These are phyloP conservation scores for Cephalopterus ornatus DNA, from an alignment of 2,113 vertebrate species.

Conservation along the genomic window DNA sequence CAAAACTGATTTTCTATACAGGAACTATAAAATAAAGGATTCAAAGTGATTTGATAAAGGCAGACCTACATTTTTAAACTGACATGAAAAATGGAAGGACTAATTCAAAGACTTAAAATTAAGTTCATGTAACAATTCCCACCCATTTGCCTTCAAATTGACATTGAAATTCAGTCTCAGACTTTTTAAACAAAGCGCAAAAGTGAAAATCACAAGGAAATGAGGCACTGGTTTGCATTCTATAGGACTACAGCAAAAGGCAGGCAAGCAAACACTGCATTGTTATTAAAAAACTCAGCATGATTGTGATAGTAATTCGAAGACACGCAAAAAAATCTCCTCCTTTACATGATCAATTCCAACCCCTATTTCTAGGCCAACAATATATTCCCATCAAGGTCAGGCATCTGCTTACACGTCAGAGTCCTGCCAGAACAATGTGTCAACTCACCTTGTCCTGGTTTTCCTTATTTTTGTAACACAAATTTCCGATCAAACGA, in stretches of 20 bases:
- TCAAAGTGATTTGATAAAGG: neutral
- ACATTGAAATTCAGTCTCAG: neutral
- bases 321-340: neutral
- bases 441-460: slow-evolving; percentile 80
- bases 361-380: neutral
- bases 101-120: neutral
- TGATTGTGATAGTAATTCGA: neutral
- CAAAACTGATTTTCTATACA: neutral
- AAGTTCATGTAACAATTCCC: neutral
- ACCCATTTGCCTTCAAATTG: neutral
- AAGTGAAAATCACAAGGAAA: neutral
- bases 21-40: neutral
- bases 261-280: neutral
- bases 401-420: neutral
- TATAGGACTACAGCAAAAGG: neutral
- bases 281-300: too few species aligned
- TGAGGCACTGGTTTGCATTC: neutral
- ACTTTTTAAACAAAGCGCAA: neutral
- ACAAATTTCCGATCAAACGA: slow-evolving; percentile 83
- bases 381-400: neutral
- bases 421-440: neutral
- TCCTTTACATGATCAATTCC: neutral
- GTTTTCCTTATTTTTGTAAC: slow-evolving; percentile 83
- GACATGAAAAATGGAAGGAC: neutral
- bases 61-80: neutral